A percentile compares a stretch with the other conserved stretches of the same genome.
Evolutionary conservation across 2,888 invertebrate species (phyloP).

Genomic region (Pyrrhosoma nymphula): DNA sequence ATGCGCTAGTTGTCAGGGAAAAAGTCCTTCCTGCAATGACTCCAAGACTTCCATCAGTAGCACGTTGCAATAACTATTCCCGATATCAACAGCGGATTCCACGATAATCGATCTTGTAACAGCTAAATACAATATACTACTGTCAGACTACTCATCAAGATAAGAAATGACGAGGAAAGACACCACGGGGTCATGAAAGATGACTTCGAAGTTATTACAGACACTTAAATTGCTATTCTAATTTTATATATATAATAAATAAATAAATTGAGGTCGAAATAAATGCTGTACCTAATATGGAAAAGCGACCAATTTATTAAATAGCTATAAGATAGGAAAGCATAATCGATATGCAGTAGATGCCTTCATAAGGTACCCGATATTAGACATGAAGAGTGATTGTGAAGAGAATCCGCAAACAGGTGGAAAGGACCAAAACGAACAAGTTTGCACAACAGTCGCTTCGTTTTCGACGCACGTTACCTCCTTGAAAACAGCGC

Average conservation of each 20-base stretch:
- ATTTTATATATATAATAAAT: neutral
- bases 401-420: neutral
- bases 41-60: too few species aligned
- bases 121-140: too few species aligned
- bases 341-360: neutral
- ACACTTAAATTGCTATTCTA: too few species aligned
- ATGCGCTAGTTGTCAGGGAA: too few species aligned
- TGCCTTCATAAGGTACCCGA: neutral
- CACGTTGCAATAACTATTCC: too few species aligned
- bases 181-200: too few species aligned
- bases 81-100: too few species aligned
- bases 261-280: neutral
- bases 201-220: too few species aligned
- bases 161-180: too few species aligned
- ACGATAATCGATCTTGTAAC: too few species aligned
- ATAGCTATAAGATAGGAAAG: neutral
- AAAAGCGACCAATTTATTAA: neutral
- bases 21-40: too few species aligned
- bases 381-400: neutral
- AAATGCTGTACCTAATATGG: neutral
- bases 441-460: constrained; percentile 45
- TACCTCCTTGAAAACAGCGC: constrained; percentile 8
- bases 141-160: too few species aligned
- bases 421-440: neutral
- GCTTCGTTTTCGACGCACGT: constrained; percentile 34